A percentile compares a stretch with the other conserved stretches of the same genome.
phyloP scores from a whole-genome alignment of 2,113 vertebrate species.

The Phycodurus eques region DNA sequence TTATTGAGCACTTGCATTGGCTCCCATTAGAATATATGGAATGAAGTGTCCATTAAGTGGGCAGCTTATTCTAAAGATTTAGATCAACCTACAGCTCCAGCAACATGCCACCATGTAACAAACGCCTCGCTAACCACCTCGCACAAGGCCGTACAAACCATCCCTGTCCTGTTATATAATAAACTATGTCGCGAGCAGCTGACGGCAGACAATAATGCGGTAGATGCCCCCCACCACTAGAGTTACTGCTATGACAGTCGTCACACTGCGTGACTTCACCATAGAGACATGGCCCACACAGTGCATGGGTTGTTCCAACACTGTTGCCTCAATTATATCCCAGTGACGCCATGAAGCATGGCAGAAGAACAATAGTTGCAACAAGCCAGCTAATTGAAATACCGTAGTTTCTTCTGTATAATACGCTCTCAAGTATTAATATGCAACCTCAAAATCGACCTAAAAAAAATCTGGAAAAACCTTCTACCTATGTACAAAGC shows the following conservation, averaged over 20 bases:
- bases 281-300: not conserved
- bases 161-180: slow-evolving; percentile 33
- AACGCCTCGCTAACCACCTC: not conserved
- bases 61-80: not conserved
- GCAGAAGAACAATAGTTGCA: not conserved
- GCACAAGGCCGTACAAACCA: slow-evolving; percentile 5
- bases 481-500: no score
- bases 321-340: not conserved
- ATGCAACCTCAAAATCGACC: no score
- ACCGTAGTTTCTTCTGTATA: no score
- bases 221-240: slow-evolving; percentile 25
- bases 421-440: no score
- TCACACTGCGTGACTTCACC: slow-evolving; percentile 33
- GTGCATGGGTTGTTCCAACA: slow-evolving; percentile 5
- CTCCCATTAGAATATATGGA: no score
- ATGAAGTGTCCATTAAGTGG: no score
- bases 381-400: not conserved
- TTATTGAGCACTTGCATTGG: no score
- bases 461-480: no score
- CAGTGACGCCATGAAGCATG: not conserved
- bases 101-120: not conserved
- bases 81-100: not conserved
- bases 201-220: slow-evolving; percentile 33
- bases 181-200: slow-evolving; percentile 29
- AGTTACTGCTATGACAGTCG: slow-evolving; percentile 11